Base-by-base conservation (phyloP, 2,888 invertebrate species). In the Pristionchus exspectatus region DNA sequence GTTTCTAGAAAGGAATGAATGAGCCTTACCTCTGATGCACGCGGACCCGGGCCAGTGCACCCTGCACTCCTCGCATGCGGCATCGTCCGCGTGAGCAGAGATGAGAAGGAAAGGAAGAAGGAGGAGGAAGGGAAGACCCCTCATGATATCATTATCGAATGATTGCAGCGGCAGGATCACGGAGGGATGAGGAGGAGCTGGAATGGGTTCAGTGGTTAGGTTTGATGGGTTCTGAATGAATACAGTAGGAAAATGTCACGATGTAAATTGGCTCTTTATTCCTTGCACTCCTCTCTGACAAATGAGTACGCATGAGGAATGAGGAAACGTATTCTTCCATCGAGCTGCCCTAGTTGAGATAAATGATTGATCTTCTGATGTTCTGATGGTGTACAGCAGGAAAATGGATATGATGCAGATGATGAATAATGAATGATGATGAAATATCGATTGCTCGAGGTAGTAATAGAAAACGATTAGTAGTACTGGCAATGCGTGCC, bases 1-100 rank as follows among this genome's bases (percentile, higher is more conserved):
- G 44, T 10, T 50, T 1, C 44, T 7, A 50, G 44, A 50, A 50
- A 50, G 16, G 30, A 30, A 18, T 9, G 2, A n/a, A 72, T 12
- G 12, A 72, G 16, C 24, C 2, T 18, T 59, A 85, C 84, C 84
- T 59, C 84, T 30, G 30, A 63, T 59, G 24, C 84, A 85, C 7
- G 30, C 69, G 44, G 87, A 44, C 14, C 69, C 87, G n/a, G 87
- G 87, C 87, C 87, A 87, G 87, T 87, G 87, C 69, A 69, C 69
- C 3, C 50, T 1, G 87, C 87, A 87, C 87, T 87, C 87, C 24
- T 87, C 84, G 27, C 84, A 85, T 0, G 59, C 84, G 0, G 38
- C 84, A 33, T 85, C 59, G n/a, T 44, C 56, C 30, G 18, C 18
- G 30, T 10, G 21, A 14, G 59, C 7, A 7, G 59, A 56, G 21